phyloP scores from a whole-genome alignment of 64 coral and sea anemone genomes.

The Dendrophyllia cribrosa region DNA sequence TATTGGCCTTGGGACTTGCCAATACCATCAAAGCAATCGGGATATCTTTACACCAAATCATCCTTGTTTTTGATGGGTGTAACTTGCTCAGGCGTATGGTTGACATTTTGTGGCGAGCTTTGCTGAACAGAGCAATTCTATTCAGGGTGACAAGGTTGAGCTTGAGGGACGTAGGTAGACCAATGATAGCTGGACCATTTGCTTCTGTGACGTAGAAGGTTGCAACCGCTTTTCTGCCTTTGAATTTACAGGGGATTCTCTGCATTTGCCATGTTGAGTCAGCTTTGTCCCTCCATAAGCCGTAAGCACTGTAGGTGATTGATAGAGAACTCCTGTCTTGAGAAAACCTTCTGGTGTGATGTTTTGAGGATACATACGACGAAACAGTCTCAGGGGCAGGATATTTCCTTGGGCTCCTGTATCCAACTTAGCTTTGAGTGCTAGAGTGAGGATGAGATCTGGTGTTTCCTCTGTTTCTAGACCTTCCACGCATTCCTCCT shows the following conservation, averaged over 20 bases:
- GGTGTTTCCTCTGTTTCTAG: no score
- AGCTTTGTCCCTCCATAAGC: no score
- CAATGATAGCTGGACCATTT: constrained; percentile 61
- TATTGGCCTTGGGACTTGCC: not conserved
- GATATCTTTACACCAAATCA: not conserved
- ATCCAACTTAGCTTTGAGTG: constrained; percentile 64
- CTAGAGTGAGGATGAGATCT: no score
- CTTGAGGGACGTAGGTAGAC: constrained; percentile 60
- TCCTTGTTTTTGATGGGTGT: not conserved
- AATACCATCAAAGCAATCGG: constrained; percentile 22
- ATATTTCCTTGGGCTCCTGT: constrained; percentile 77
- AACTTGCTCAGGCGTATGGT: not conserved
- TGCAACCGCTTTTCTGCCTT: constrained; percentile 14
- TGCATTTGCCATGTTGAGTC: not conserved
- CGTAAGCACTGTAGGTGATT: constrained; percentile 70
- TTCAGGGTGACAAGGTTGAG: constrained; percentile 58
- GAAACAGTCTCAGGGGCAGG: constrained; percentile 49
- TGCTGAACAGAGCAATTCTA: constrained; percentile 47
- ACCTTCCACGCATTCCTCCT: no score
- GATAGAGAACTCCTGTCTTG: constrained; percentile 28
- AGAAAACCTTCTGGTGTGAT: constrained; percentile 39
- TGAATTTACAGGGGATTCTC: constrained; percentile 48
- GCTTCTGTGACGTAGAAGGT: constrained; percentile 60
- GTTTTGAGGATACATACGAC: constrained; percentile 57
- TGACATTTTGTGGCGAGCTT: not conserved